Evolutionary conservation across 2,797 vertebrate species (phyloP), one percentile per base, ranked within the genome.

Genomic region (Epinephelus awoara): DNA sequence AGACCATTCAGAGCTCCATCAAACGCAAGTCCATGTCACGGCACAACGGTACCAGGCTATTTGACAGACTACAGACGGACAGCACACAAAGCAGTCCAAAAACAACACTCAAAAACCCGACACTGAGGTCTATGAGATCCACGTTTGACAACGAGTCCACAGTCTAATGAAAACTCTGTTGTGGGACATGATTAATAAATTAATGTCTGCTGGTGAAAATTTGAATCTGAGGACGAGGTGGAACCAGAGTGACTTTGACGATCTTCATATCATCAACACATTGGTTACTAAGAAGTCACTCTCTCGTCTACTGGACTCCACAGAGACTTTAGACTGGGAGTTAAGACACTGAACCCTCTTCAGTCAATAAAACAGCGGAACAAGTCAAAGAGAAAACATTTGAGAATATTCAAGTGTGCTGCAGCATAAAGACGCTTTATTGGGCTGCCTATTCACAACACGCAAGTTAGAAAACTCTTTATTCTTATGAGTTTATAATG

Each of bases 1-100:
- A 98, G 63, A 96, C 97, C 1, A 97, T 99, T 83, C 96, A 99
- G 88, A 98, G 97, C 80, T 99, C 98, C 7, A 96, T 99, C 77
- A 98, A 95, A 93, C 95, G 95, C 71, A 97, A 96, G 89, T 95
- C 93, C 13, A 90, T 91, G 47, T 85, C 86, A 3, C 78, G 89
- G 42, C 88, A 94, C 56, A 94, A 80, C 2, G 94, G 95, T 0
- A 68, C 62, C 55, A 96, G 84, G 64, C 92, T 96, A 40, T 94
- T 95, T 0, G 93, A 96, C 74, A 91, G 89, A 38, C 84, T 96
- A 25, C 90, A 91, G 55, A 86, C 91, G 4, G 96, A 97, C 75
- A 89, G 84, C 66, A 0, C 67, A 2, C 86, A 86, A n/a, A 96
- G 68, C 79, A 93, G 85, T 94, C 90, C 95, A 1, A 80, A 0